Conservation (phyloP, 1,140 invertebrate species). For the Drosophila parabipectinata region DNA sequence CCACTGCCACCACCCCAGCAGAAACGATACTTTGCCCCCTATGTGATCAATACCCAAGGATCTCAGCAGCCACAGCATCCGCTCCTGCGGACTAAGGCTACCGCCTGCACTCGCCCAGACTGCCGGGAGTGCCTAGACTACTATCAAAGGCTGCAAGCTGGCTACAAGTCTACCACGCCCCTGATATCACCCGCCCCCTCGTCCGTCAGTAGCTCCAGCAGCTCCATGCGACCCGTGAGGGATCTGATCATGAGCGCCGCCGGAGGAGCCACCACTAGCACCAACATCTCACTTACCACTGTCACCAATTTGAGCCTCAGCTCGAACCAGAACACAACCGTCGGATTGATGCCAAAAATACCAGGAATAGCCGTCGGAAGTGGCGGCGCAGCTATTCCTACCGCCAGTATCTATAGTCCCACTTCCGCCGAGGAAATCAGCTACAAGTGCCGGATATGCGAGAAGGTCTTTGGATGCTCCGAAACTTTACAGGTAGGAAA, state of each 20-base stretch:
- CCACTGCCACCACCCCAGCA: slow-evolving; percentile 48
- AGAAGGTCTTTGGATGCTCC: slow-evolving; percentile 82
- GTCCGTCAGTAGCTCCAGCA: slow-evolving; percentile 65
- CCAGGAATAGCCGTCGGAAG: slow-evolving; percentile 35
- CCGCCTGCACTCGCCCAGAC: slow-evolving; percentile 55
- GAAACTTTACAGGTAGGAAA: slow-evolving; percentile 78
- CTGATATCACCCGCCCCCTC: slow-evolving; percentile 67
- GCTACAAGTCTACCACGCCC: slow-evolving; percentile 46
- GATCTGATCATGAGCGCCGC: slow-evolving; percentile 31
- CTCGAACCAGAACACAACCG: slow-evolving; percentile 15
- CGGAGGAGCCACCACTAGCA: slow-evolving; percentile 16
- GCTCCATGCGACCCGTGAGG: slow-evolving; percentile 26
- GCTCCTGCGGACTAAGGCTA: slow-evolving; percentile 10
- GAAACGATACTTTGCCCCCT: slow-evolving; percentile 78
- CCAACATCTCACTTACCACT: slow-evolving; percentile 68
- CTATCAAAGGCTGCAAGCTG: slow-evolving; percentile 55
- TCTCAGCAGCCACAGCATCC: slow-evolving; percentile 11
- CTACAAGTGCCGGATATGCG: slow-evolving; percentile 80
- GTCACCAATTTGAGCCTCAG: slow-evolving; percentile 69
- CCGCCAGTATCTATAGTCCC: slow-evolving; percentile 7
- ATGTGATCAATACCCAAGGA: slow-evolving; percentile 62
- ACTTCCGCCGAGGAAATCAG: slow-evolving; percentile 69
- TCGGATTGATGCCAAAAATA: slow-evolving; percentile 18
- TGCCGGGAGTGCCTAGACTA: slow-evolving; percentile 72
- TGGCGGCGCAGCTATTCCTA: not conserved